phyloP scores from a whole-genome alignment of 2,797 vertebrate species.

The Tinamus major region DNA sequence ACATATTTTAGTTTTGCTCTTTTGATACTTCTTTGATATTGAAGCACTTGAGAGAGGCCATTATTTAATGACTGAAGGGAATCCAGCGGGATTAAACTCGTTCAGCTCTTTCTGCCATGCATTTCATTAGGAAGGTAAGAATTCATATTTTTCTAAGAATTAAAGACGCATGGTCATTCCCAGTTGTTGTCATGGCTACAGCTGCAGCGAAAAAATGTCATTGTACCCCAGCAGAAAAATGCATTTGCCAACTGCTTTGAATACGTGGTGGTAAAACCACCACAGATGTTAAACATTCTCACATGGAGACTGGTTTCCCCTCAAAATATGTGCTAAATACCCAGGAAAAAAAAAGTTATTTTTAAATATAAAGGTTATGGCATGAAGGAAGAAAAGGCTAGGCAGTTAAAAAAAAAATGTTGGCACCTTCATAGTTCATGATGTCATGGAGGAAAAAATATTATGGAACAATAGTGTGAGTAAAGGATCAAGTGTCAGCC shows the following conservation, averaged over 20 bases:
- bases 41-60: background rate
- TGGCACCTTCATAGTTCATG: slow-evolving; percentile 66
- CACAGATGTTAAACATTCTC: slow-evolving; percentile 61
- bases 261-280: slow-evolving; percentile 24
- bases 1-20: background rate
- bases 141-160: slow-evolving; percentile 32
- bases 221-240: slow-evolving; percentile 69
- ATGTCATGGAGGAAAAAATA: slow-evolving; percentile 76
- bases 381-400: slow-evolving; percentile 45
- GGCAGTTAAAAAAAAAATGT: slow-evolving; percentile 15
- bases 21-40: background rate
- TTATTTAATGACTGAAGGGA: background rate
- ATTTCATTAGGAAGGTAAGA: slow-evolving; percentile 49
- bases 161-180: slow-evolving; percentile 46
- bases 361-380: slow-evolving; percentile 40
- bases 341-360: background rate
- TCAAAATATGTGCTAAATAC: background rate
- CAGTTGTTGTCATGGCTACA: slow-evolving; percentile 75
- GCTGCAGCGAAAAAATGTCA: slow-evolving; percentile 76
- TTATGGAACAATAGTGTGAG: slow-evolving; percentile 73
- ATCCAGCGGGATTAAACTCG: background rate
- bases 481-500: slow-evolving; percentile 72
- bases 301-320: slow-evolving; percentile 44
- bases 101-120: slow-evolving; percentile 10
- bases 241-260: slow-evolving; percentile 74